Base-by-base conservation (phyloP, 2,113 vertebrate species). In the Stegostoma tigrinum region DNA sequence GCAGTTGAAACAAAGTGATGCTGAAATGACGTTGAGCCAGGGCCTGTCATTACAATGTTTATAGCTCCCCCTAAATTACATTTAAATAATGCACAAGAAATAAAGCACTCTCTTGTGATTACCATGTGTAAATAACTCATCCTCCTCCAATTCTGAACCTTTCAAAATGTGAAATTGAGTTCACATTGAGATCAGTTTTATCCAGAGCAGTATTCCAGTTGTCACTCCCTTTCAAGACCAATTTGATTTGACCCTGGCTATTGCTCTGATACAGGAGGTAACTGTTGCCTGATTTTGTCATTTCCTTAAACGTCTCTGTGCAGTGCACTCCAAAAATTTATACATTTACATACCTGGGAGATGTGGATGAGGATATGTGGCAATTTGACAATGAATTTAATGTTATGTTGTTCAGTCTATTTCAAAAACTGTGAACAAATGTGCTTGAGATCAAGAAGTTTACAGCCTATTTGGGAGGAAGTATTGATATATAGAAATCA, bases 181-280 rank as follows among this genome's bases (percentile, higher is more conserved):
- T 93, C 89, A 38, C 42, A n/a, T 93, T 93, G 5, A 19, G 87
- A 90, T 15, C 55, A 55, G n/a, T 90, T 90, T 93, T 66, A 5
- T 38, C 34, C 61, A 93, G 38, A 67, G 21, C 21, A 66, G 66
- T 48, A 38, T 93, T 14, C 34, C 7, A n/a, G 4, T 66, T 93
- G 87, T 90, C 87, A n/a, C 87, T 64, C 2, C 27, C 30, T 90
- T 38, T 93, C 34, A 67, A 34, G n/a, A 93, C 66, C 89, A 93
- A 66, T 93, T 93, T 93, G 89, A 66, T 93, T 38, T 93, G 61
- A 93, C 89, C 38, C 66, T 67, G 89, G 61, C 61, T 66, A 23
- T 34, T 19, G n/a, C 34, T 38, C n/a, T 19, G 89, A 38, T 66
- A 2, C 61, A 66, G 23, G 34, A 93, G 80, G 42, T 17, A 83